Evolutionary conservation across 2,888 invertebrate genomes (phyloP), one percentile per base, ranked within the genome.

Genomic region (Mimas tiliae): DNA sequence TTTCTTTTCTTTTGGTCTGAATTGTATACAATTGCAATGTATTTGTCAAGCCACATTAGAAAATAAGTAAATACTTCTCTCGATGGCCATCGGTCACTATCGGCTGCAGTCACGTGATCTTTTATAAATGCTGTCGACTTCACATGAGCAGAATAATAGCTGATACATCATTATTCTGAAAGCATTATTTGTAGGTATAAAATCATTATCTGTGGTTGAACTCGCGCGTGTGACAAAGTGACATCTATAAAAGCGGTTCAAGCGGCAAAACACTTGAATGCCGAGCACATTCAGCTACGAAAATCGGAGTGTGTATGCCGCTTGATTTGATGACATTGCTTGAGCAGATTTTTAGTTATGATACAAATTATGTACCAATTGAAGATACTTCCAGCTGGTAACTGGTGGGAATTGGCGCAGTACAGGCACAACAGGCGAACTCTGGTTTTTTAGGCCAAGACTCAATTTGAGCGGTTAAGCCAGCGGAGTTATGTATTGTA

Each of bases 231-330:
- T 86, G 85, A 87, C 84, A 87, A 88, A 88, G 84, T 89, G 87
- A 89, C 87, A 85, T 86, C 86, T 86, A 85, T 86, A 86, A 87
- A 87, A 81, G 85, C 84, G 84, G 84, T 85, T 86, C 80, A 84
- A 80, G 80, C 83, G 82, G 80, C 83, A 86, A 86, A 88, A 88
- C 83, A 87, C 87, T 89, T 81, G 83, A 86, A 83, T 82, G 79
- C 79, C 75, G 77, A 72, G 75, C 72, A 68, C 81, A 68, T 68
- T 72, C 78, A 87, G 82, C 75, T 79, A 81, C 75, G 86, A 89
- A 87, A 66, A 66, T 52, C 34, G 47, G 63, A 66, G 38, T 47
- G 16, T 11, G 52, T 27, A 65, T 16, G 16, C 8, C 14, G n/a
- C 14, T 14, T 7, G n/a, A 48, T 16, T 6, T 16, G 48, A 14